Base-by-base conservation (phyloP, 1,140 invertebrate species). In the Lamellibrachia luymesi region DNA sequence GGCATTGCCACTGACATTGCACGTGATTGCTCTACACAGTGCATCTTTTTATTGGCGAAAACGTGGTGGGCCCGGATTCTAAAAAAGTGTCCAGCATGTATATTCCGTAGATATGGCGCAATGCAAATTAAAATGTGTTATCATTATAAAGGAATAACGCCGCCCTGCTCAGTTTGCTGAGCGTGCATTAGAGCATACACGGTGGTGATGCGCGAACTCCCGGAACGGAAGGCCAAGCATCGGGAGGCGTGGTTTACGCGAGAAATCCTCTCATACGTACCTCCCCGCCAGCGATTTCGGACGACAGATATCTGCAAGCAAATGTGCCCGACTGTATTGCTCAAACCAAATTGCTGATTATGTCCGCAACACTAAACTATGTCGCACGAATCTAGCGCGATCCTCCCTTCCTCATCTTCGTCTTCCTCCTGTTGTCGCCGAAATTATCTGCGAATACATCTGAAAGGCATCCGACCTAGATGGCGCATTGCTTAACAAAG, bases 371-470 rank as follows among this genome's bases (percentile, higher is more conserved):
- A 80, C 2, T 22, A 80, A 80, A 22, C 64, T 17, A 80, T 17
- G 64, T 80, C 64, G 64, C 5, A 80, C 64, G 64, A 80, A 22
- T 80, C 13, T 80, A 80, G 25, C 64, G 64, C 13, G 64, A 80
- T 80, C 64, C 64, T 80, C 64, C 64, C 13, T 80, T 22, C 64
- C 64, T 80, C 64, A 80, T 80, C 64, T 80, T 80, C 64, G 64
- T 80, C 64, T 80, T 80, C 64, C 64, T 80, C 64, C 64, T 80
- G 64, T 80, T 80, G 64, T 80, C 64, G 64, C 25, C 64, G 64
- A 80, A 80, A 80, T 80, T 80, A 80, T 80, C 64, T 80, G 64
- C 64, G 64, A 80, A 80, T 80, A 80, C 64, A 80, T 22, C 64
- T 80, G 64, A 80, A 80, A 80, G 64, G 64, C 64, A 80, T 80